Conservation (phyloP, 2,888 invertebrate species). For the Helleia helle region DNA sequence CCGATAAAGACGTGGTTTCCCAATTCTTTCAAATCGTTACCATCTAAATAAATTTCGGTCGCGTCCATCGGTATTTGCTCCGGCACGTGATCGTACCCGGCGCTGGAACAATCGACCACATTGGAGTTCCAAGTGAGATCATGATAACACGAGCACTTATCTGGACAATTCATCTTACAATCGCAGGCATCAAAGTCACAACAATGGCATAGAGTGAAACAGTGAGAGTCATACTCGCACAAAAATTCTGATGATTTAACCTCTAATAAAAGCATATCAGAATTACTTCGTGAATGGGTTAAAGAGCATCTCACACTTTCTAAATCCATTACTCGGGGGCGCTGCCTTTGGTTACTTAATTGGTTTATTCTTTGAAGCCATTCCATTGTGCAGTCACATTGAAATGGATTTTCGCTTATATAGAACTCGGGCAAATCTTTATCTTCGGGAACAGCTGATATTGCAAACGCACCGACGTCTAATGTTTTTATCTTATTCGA, state of each 20-base stretch:
- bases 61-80: constrained; percentile 91
- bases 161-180: constrained; percentile 92
- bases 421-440: constrained; percentile 84
- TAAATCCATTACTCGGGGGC: constrained; percentile 86
- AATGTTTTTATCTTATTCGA: constrained; percentile 82
- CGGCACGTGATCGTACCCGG: constrained; percentile 82
- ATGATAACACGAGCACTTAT: constrained; percentile 89
- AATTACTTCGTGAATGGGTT: constrained; percentile 77
- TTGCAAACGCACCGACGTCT: constrained; percentile 80
- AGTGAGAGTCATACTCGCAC: constrained; percentile 86
- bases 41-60: constrained; percentile 89
- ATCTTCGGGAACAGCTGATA: constrained; percentile 77
- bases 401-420: constrained; percentile 87
- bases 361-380: constrained; percentile 88
- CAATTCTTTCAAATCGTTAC: constrained; percentile 84
- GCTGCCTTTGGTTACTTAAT: constrained; percentile 80
- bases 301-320: constrained; percentile 85
- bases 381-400: constrained; percentile 91
- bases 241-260: constrained; percentile 84
- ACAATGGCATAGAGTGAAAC: constrained; percentile 90
- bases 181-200: constrained; percentile 94
- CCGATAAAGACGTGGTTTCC: constrained; percentile 91
- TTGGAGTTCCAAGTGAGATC: constrained; percentile 90
- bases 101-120: constrained; percentile 87
- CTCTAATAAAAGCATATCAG: constrained; percentile 77